A percentile compares a stretch with the other conserved stretches of the same genome.
phyloP scores from a whole-genome alignment of 1,140 invertebrate species.

The Hycleus phaleratus region DNA sequence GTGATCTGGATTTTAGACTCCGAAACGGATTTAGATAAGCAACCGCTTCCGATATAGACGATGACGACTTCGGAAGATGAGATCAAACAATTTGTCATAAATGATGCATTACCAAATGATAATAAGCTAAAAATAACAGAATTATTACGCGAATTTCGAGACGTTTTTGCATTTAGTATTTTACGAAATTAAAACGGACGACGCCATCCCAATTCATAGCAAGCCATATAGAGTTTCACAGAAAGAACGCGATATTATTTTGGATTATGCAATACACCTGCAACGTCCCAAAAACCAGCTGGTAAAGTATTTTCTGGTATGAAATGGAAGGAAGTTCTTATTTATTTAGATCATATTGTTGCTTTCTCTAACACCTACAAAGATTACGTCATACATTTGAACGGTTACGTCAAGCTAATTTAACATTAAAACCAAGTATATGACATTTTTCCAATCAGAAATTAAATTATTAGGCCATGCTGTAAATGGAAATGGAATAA shows the following conservation, averaged over 20 bases:
- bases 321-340: slow-evolving; percentile 6
- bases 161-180: neutral
- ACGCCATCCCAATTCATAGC: slow-evolving; percentile 16
- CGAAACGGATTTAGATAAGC: no score
- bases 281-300: slow-evolving; percentile 4
- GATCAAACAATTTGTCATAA: no score
- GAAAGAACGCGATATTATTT: slow-evolving; percentile 21
- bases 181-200: neutral
- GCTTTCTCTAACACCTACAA: slow-evolving; percentile 6
- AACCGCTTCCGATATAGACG: no score
- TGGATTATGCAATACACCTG: slow-evolving; percentile 15
- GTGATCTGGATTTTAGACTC: no score
- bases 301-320: slow-evolving; percentile 5
- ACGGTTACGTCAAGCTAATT: neutral
- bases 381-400: neutral
- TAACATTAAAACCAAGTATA: neutral
- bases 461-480: slow-evolving; percentile 1
- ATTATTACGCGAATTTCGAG: no score
- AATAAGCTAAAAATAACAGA: no score
- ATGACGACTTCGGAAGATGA: no score
- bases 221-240: slow-evolving; percentile 26
- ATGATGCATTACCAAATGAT: no score
- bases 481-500: neutral
- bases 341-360: slow-evolving; percentile 14
- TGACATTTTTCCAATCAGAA: neutral